Evolutionary conservation across 2,113 vertebrate species (phyloP).

Genomic region (Fulica atra): DNA sequence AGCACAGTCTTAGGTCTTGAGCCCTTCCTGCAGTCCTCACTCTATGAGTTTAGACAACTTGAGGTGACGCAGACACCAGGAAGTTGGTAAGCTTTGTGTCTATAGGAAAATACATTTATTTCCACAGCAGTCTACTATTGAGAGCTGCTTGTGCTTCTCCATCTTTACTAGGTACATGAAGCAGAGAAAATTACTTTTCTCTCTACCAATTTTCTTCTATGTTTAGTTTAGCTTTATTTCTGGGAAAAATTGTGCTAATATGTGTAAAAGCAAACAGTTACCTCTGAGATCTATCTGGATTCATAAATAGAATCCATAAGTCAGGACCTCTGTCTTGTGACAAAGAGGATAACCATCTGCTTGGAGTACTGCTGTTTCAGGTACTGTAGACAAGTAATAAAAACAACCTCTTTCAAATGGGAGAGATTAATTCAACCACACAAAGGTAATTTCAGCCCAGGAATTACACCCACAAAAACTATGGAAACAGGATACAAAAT

Average conservation of each 20-base stretch:
- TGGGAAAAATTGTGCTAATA: neutral
- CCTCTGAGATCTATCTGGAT: neutral
- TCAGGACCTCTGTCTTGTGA: neutral
- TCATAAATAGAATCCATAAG: neutral
- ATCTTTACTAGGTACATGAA: neutral
- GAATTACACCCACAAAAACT: slow-evolving; percentile 18
- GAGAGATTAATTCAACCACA: neutral
- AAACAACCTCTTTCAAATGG: neutral
- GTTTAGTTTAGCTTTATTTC: neutral
- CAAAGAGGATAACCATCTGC: neutral
- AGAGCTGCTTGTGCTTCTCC: neutral
- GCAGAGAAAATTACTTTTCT: neutral
- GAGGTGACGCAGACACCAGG: neutral
- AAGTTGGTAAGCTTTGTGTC: neutral
- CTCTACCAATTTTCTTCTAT: neutral
- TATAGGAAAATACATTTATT: neutral
- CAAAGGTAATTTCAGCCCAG: slow-evolving; percentile 25
- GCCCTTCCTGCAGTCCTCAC: neutral
- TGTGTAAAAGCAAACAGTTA: neutral
- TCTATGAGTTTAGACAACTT: neutral
- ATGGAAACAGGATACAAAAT: slow-evolving; percentile 23
- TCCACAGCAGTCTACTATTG: neutral
- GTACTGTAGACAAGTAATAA: neutral
- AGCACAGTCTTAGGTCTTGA: neutral
- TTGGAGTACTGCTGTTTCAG: neutral